A percentile compares a stretch with the other conserved stretches of the same genome.
Conservation (phyloP, 2,888 invertebrate species). For the Gerris lacustris region DNA sequence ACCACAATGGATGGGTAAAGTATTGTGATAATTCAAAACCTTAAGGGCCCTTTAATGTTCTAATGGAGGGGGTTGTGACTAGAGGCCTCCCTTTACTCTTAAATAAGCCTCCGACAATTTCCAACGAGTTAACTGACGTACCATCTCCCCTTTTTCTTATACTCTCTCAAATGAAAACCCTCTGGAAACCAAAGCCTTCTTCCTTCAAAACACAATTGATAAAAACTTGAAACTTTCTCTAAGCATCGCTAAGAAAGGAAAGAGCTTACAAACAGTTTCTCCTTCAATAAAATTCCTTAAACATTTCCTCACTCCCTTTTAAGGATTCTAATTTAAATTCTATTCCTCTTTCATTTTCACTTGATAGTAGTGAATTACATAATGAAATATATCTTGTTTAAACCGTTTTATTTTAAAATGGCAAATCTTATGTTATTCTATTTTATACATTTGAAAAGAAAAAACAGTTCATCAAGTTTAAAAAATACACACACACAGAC, state of each 20-base stretch:
- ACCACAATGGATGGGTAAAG: neutral
- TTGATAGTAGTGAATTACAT: too few relatives aligned
- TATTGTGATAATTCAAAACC: slow-evolving; percentile 1
- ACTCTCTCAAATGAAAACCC: neutral
- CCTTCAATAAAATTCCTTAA: neutral
- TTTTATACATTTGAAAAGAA: too few relatives aligned
- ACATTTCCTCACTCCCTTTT: neutral
- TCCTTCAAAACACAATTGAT: neutral
- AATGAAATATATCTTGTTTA: too few relatives aligned
- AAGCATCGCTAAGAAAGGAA: too few relatives aligned
- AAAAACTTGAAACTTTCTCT: neutral
- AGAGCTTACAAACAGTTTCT: neutral
- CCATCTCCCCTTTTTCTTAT: neutral
- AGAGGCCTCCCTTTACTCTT: neutral
- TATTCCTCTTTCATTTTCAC: too few relatives aligned
- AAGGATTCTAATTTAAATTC: too few relatives aligned
- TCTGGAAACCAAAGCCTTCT: neutral
- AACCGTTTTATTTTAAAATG: too few relatives aligned
- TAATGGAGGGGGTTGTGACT: neutral
- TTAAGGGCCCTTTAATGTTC: neutral
- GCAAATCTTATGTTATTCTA: too few relatives aligned
- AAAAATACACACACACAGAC: too few relatives aligned
- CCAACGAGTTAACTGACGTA: neutral
- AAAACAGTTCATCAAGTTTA: too few relatives aligned
- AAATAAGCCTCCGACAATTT: slow-evolving; percentile 2